Evolutionary conservation across 1,140 invertebrate species (phyloP).

Genomic region (Temnothorax nylanderi): DNA sequence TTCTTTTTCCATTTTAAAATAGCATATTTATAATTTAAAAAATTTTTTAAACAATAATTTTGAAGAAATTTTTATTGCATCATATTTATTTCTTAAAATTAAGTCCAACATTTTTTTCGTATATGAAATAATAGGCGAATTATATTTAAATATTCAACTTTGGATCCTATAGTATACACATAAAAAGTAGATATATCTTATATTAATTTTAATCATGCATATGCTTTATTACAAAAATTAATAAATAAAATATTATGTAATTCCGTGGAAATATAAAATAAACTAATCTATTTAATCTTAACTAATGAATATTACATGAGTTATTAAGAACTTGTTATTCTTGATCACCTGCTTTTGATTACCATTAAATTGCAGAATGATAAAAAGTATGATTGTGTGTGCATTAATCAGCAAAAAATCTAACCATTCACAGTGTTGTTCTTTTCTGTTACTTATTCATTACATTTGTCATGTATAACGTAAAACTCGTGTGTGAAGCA

Average conservation of each 20-base stretch:
- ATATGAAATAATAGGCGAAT: neutral
- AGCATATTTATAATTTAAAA: neutral
- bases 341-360: neutral
- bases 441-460: slow-evolving; percentile 1
- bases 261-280: neutral
- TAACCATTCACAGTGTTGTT: neutral
- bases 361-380: neutral
- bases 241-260: neutral
- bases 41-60: neutral
- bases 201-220: neutral
- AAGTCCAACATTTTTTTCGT: neutral
- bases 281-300: no score
- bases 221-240: neutral
- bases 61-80: neutral
- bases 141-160: neutral
- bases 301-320: neutral
- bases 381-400: neutral
- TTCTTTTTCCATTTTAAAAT: neutral
- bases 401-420: neutral
- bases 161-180: neutral
- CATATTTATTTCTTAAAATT: neutral
- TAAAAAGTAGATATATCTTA: neutral
- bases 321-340: neutral
- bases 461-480: neutral
- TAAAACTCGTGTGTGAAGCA: neutral